Evolutionary conservation across 2,888 invertebrate genomes (phyloP), one percentile per base, ranked within the genome.

Genomic region (Alloscopus bannaensis): DNA sequence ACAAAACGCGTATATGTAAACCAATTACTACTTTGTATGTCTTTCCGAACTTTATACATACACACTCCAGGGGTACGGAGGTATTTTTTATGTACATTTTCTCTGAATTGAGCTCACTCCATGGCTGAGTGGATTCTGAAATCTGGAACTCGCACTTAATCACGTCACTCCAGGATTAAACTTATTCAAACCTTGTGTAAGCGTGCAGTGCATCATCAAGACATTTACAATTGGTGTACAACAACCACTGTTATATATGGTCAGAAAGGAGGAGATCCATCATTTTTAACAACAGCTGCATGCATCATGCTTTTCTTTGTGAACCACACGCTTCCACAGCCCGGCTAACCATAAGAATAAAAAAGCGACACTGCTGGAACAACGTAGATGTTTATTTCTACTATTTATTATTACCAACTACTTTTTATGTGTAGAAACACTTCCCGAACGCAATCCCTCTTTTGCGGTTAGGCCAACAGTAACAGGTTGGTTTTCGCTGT

Each of bases 401-500:
- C 52, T 26, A 64, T 52, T 72, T 52, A 40, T 70, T 69, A n/a
- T 36, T 36, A 6, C 36, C 36, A 36, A 13, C 6, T 13, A 36
- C 16, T 52, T 52, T 8, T 20, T 52, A 52, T 60, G 29, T 52
- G 20, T 8, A 31, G 24, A 62, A 57, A 65, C 64, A 73, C 65
- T 73, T 65, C 73, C 76, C 75, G 68, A 75, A 75, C 22, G 60
- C 66, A 75, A 75, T 75, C 75, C 68, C 24, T 75, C 65, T 68
- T 68, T 68, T 76, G 76, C 76, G 76, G 76, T 76, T 76, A 52
- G 60, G 26, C 36, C 62, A 76, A 76, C 68, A 69, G 76, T 76
- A 76, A 76, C 76, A 76, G 76, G 76, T 76, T 76, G 76, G 76
- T 69, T 50, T 68, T 68, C 45, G 68, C 66, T 75, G 65, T 45